Conservation (phyloP, 2,113 vertebrate species). For the Vidua macroura region DNA sequence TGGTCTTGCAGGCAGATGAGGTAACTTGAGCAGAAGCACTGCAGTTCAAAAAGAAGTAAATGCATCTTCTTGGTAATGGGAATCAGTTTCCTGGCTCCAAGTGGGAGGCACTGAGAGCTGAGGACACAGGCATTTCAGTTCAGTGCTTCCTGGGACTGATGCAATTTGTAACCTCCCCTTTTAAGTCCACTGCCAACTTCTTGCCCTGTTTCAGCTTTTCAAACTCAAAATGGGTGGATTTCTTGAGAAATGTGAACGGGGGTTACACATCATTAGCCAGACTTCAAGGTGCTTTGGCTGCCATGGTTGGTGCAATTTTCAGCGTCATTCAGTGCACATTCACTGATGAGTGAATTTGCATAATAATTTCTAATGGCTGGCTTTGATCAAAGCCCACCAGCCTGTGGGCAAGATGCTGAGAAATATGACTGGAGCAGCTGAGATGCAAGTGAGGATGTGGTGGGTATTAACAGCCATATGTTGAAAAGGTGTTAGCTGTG, state of each 20-base stretch:
- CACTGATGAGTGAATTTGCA: neutral
- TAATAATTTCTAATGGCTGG: neutral
- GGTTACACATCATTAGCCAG: neutral
- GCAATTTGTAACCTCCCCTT: neutral
- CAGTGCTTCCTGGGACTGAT: neutral
- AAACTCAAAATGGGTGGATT: neutral
- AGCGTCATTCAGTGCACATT: neutral
- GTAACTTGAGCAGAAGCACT: neutral
- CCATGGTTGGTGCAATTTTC: neutral
- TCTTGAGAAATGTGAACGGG: neutral
- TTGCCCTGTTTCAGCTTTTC: neutral
- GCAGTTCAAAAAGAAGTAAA: constrained; percentile 4
- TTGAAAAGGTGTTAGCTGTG: neutral
- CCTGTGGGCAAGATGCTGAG: neutral
- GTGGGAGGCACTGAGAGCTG: neutral
- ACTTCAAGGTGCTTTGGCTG: neutral
- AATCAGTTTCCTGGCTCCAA: neutral
- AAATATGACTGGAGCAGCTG: neutral
- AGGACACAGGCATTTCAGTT: neutral
- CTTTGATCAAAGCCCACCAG: neutral
- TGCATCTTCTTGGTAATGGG: neutral
- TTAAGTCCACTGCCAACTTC: neutral
- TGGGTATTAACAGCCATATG: neutral
- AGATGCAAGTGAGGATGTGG: neutral
- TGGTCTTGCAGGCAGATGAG: neutral